phyloP scores from a whole-genome alignment of 2,113 vertebrate species.

The Scalopus aquaticus region DNA sequence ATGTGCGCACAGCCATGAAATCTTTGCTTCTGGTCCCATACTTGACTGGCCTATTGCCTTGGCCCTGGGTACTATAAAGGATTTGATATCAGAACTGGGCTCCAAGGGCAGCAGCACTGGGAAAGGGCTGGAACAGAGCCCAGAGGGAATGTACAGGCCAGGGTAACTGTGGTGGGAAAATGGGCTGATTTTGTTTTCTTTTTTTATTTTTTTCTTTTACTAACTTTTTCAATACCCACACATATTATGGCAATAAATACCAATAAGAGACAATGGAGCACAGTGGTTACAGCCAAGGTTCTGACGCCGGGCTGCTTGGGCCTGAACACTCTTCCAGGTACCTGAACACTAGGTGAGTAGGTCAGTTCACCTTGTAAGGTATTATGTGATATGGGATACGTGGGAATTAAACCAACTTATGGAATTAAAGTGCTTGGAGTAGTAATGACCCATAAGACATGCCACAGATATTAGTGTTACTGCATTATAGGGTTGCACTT shows the following conservation, averaged over 20 bases:
- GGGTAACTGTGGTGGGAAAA: neutral
- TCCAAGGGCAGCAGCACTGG: too few relatives aligned
- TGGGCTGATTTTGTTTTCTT: neutral
- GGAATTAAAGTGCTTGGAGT: neutral
- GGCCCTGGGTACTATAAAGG: too few relatives aligned
- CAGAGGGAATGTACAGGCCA: neutral
- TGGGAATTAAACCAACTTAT: neutral
- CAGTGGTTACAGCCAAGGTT: too few relatives aligned
- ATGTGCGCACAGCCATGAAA: constrained; percentile 91
- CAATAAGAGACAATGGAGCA: neutral
- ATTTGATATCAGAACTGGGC: too few relatives aligned
- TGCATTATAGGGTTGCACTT: neutral
- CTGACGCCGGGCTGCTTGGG: neutral
- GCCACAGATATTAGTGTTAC: neutral
- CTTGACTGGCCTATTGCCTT: too few relatives aligned
- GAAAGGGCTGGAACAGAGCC: neutral
- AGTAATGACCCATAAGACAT: neutral
- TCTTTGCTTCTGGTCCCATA: constrained; percentile 85
- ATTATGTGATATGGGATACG: too few relatives aligned
- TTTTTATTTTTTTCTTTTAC: neutral
- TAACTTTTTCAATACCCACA: neutral
- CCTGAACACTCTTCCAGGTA: neutral
- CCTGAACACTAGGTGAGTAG: neutral
- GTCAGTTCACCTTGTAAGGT: neutral
- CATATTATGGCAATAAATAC: neutral